These are phyloP conservation scores for Hydrolagus affinis DNA, from an alignment of 2,113 vertebrate genomes.

Conservation along the genomic window DNA sequence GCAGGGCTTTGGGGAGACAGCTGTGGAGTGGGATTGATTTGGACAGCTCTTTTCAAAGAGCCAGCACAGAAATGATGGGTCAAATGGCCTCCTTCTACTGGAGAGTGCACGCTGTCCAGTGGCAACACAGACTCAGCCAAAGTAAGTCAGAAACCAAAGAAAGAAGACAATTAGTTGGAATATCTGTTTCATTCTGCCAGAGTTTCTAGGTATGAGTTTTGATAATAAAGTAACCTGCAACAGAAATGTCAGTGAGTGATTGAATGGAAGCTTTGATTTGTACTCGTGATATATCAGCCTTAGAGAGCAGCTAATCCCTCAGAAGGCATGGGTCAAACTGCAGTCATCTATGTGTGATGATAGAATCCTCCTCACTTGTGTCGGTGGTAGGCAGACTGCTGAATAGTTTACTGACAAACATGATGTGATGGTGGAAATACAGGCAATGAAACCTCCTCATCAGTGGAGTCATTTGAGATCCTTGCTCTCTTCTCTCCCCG, in stretches of 20 bases:
- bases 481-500: no score
- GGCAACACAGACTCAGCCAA: no score
- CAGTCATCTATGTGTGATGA: background rate
- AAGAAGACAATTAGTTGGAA: no score
- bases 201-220: no score
- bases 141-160: no score
- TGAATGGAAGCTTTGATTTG: background rate
- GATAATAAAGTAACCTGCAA: no score
- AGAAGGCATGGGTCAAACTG: background rate
- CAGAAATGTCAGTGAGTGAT: background rate
- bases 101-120: no score
- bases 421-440: background rate
- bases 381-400: background rate
- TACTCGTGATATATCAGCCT: background rate
- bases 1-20: no score
- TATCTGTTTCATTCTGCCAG: no score
- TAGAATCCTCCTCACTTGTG: background rate
- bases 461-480: background rate
- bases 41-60: no score
- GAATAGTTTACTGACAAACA: background rate
- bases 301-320: background rate
- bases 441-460: slow-evolving; percentile 9
- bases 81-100: background rate
- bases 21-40: no score
- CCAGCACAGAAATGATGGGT: no score